phyloP scores from a whole-genome alignment of 2,797 vertebrate genomes.

The Bradypodion pumilum region DNA sequence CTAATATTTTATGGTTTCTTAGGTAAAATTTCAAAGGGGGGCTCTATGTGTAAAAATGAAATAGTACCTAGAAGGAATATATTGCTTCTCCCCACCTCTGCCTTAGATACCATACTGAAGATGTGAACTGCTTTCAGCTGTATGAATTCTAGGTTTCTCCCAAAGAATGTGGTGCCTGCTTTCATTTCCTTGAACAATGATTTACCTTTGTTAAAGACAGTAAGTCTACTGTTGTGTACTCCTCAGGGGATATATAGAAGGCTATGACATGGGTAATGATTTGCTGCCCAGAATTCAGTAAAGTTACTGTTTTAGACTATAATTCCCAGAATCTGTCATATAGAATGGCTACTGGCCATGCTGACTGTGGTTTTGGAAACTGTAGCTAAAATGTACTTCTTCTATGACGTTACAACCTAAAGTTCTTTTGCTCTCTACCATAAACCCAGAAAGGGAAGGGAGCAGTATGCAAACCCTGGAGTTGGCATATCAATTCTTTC shows the following conservation, averaged over 20 bases:
- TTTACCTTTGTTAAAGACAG: not conserved
- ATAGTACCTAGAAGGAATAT: not conserved
- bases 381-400: too few relatives aligned
- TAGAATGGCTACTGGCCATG: too few relatives aligned
- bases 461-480: not conserved
- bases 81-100: not conserved
- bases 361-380: too few relatives aligned
- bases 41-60: not conserved
- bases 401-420: not conserved
- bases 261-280: too few relatives aligned
- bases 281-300: too few relatives aligned
- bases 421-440: not conserved
- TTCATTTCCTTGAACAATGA: not conserved
- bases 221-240: not conserved
- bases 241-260: too few relatives aligned
- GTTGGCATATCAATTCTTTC: not conserved
- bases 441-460: too few relatives aligned
- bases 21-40: not conserved
- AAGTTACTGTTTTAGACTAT: too few relatives aligned
- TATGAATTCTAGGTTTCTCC: too few relatives aligned
- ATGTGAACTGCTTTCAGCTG: too few relatives aligned
- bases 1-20: not conserved
- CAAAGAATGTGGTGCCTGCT: fast-evolving
- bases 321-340: too few relatives aligned
- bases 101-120: too few relatives aligned